phyloP scores from a whole-genome alignment of 1,140 invertebrate species.

The Brachionus angularis region DNA sequence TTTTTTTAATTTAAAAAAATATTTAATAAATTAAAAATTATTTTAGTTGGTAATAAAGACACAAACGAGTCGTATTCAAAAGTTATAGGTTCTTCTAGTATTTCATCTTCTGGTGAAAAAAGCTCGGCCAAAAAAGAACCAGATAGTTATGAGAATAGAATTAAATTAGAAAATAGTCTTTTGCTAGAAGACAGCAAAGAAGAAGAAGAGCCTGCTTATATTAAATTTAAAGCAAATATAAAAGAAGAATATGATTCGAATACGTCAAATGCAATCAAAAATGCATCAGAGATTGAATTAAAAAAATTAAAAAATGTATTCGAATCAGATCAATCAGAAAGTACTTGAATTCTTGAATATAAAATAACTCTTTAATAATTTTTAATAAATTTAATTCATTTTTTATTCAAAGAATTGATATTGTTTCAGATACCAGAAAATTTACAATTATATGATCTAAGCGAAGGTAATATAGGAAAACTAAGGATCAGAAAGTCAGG shows the following conservation, averaged over 20 bases:
- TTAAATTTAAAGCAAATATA: not conserved
- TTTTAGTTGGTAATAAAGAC: slow-evolving; percentile 2
- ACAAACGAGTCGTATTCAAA: not conserved
- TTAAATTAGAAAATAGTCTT: not conserved
- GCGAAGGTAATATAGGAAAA: slow-evolving; percentile 32
- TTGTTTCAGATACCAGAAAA: slow-evolving; percentile 25
- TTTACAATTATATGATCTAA: slow-evolving; percentile 21
- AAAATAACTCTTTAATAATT: not conserved
- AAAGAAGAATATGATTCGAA: slow-evolving; percentile 21
- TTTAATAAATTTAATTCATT: too few species aligned
- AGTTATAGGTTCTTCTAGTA: slow-evolving; percentile 1
- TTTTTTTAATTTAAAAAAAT: not conserved
- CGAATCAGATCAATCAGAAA: not conserved
- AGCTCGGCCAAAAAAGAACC: not conserved
- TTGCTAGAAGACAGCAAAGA: not conserved
- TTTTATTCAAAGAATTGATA: not conserved
- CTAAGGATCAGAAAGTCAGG: slow-evolving; percentile 29
- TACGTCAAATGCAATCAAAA: not conserved
- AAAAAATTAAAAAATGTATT: slow-evolving; percentile 36
- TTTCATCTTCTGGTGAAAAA: not conserved
- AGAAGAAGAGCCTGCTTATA: not conserved
- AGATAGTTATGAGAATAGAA: not conserved
- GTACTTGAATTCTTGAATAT: not conserved
- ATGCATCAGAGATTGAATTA: not conserved
- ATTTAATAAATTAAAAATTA: not conserved